phyloP scores from a whole-genome alignment of 1,140 invertebrate species.

The Drosophila sp. region DNA sequence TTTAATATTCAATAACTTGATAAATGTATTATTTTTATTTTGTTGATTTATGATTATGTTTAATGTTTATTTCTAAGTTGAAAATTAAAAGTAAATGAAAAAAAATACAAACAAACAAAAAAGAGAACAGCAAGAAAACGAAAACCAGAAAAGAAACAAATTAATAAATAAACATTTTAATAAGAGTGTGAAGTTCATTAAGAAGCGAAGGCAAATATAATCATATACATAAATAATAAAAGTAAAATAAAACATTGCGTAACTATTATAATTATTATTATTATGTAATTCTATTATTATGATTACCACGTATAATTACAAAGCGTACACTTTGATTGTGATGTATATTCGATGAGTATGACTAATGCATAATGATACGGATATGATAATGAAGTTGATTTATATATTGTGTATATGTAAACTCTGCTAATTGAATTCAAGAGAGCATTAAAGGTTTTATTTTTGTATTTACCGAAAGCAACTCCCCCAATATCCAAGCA shows the following conservation, averaged over 20 bases:
- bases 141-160: conserved; percentile 33
- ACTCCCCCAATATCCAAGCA: not conserved
- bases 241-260: conserved; percentile 29
- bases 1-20: conserved; percentile 73
- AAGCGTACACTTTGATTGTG: conserved; percentile 83
- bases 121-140: conserved; percentile 47
- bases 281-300: conserved; percentile 63
- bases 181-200: conserved; percentile 12
- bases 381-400: conserved; percentile 83
- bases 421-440: conserved; percentile 49
- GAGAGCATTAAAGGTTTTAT: conserved; percentile 66
- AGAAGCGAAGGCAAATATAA: conserved; percentile 56
- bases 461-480: conserved; percentile 44
- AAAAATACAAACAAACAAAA: conserved; percentile 35
- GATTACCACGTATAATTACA: conserved; percentile 73
- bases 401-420: conserved; percentile 78
- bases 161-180: conserved; percentile 39
- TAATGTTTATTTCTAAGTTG: conserved; percentile 73
- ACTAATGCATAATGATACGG: conserved; percentile 80
- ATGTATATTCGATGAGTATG: conserved; percentile 82
- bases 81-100: conserved; percentile 57
- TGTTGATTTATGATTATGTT: conserved; percentile 79
- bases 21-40: conserved; percentile 78
- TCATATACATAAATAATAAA: conserved; percentile 51
- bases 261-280: conserved; percentile 76